Percentiles rank a stretch among this genome's conserved stretches.
Conservation (phyloP, 1,140 invertebrate species). For the Centruroides sculpturatus region DNA sequence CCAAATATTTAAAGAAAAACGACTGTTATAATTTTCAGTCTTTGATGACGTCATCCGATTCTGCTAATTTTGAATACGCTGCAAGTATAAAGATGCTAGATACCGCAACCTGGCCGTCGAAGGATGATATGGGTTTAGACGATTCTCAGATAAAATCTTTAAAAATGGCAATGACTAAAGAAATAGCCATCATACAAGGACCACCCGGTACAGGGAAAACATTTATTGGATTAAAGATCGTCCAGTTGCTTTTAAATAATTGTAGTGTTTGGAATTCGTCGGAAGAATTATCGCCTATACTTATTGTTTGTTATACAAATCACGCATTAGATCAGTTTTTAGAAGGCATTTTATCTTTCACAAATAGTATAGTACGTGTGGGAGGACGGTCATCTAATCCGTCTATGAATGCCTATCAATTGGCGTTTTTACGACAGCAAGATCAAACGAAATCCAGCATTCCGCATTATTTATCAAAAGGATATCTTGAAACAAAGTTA, state of each 20-base stretch:
- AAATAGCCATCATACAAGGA: slow-evolving; percentile 52
- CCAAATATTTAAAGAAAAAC: slow-evolving; percentile 9
- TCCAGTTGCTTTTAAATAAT: slow-evolving; percentile 27
- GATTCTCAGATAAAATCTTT: slow-evolving; percentile 33
- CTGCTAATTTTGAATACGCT: background rate
- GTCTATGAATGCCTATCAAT: slow-evolving; percentile 12
- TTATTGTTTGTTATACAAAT: slow-evolving; percentile 72
- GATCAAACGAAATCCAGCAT: too few species aligned
- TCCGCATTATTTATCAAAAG: too few species aligned
- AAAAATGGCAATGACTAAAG: slow-evolving; percentile 30
- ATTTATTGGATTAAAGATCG: slow-evolving; percentile 36
- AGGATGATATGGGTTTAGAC: slow-evolving; percentile 16
- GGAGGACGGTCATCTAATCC: slow-evolving; percentile 46
- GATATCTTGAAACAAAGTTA: too few species aligned
- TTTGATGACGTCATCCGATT: background rate
- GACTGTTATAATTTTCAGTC: background rate
- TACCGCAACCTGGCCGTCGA: background rate
- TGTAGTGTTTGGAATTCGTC: slow-evolving; percentile 17
- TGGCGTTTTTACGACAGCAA: background rate
- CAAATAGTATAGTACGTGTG: slow-evolving; percentile 45
- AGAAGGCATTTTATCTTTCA: slow-evolving; percentile 42
- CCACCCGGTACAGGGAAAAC: slow-evolving; percentile 68
- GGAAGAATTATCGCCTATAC: slow-evolving; percentile 35
- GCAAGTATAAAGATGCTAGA: background rate
- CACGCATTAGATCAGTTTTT: slow-evolving; percentile 80